Evolutionary conservation across 2,888 invertebrate genomes (phyloP).

Genomic region (Synanthedon formicaeformis): DNA sequence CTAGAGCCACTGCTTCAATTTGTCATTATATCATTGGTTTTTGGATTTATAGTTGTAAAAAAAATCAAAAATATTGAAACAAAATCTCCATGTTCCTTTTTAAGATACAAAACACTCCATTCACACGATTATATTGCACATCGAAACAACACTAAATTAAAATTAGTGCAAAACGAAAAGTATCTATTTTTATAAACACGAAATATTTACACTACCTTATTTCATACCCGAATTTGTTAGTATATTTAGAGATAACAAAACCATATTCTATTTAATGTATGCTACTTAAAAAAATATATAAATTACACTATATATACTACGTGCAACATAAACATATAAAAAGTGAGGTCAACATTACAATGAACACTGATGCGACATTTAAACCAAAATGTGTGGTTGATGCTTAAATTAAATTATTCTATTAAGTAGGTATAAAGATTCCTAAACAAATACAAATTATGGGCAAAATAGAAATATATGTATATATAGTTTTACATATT

Average conservation of each 20-base stretch:
- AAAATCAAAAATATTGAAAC: no score
- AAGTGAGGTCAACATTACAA: constrained; percentile 23
- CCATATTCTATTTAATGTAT: constrained; percentile 11
- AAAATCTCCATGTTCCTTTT: no score
- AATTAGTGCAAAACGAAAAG: constrained; percentile 13
- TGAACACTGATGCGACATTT: no score
- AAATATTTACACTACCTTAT: constrained; percentile 2
- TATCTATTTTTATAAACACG: constrained; percentile 3
- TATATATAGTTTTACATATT: background rate
- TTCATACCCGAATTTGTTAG: constrained; percentile 2
- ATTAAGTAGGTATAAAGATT: no score
- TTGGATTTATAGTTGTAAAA: no score
- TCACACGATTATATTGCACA: constrained; percentile 27
- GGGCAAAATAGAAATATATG: no score
- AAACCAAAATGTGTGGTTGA: no score
- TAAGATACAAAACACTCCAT: constrained; percentile 4
- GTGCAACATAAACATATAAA: constrained; percentile 7
- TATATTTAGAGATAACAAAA: constrained; percentile 6
- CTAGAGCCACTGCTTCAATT: no score
- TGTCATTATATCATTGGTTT: no score
- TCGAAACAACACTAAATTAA: constrained; percentile 21
- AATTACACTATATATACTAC: background rate
- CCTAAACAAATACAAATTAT: no score
- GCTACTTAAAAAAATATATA: constrained; percentile 7
- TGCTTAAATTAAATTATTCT: no score